Base-by-base conservation (phyloP, 2,113 vertebrate genomes). In the Amazona vittata region DNA sequence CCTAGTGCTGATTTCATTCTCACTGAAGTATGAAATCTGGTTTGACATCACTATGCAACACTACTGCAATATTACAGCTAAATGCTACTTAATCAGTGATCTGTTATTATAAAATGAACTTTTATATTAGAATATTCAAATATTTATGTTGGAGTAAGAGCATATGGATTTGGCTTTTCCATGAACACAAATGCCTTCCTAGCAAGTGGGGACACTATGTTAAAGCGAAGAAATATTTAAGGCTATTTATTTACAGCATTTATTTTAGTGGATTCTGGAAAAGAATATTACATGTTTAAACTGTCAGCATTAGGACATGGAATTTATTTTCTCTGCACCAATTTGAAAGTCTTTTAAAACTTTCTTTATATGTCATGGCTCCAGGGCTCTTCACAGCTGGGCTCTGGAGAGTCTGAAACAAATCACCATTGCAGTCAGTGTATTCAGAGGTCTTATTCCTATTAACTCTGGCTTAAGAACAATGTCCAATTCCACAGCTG, bases 21-120 rank as follows among this genome's bases (percentile, higher is more conserved):
- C 76, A 91, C 96, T 79, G 94, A 93, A 89, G 44, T 80, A 90
- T 86, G 97, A 93, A 96, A 98, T 90, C 90, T 94, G 75, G 91
- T 94, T 93, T 89, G 94, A 86, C 83, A 67, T 75, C 60, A 90
- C 89, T 91, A 93, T 80, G 94, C 83, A 93, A 92, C 29, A 79
- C 63, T 52, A 81, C 80, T 83, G 69, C 92, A 59, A 70, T 91
- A 86, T 92, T 93, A 93, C 63, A 97, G 95, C 59, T 91, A 96
- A 97, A 91, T 87, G 65, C 59, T 55, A 19, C 53, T 55, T 29
- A 53, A 49, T 22, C 31, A 75, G 29, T 78, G n/a, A 73, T 94
- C 60, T 86, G 52, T 33, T 87, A 44, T 31, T 82, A 87, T 31
- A 81, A 94, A 81, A 92, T 24, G 2, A 89, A 62, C 6, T 71